Evolutionary conservation across 2,113 vertebrate species (phyloP).

Genomic region (Pedetes capensis): DNA sequence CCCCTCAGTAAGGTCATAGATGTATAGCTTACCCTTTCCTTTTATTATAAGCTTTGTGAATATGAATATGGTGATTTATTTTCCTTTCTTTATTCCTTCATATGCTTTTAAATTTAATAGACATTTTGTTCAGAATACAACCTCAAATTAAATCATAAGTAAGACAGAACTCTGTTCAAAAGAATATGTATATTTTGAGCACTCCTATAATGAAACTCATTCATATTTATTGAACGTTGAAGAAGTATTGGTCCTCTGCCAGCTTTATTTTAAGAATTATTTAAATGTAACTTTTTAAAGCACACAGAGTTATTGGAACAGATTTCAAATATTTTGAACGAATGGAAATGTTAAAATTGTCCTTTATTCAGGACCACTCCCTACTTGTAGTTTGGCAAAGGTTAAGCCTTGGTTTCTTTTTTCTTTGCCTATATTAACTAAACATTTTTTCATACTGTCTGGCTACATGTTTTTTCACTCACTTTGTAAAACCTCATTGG

Average conservation of each 20-base stretch:
- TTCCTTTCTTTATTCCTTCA: not conserved
- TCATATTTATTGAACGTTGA: constrained; percentile 27
- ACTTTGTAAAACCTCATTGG: not conserved
- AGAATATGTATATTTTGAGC: not conserved
- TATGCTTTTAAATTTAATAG: constrained; percentile 16
- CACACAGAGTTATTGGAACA: not conserved
- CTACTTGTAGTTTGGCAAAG: not conserved
- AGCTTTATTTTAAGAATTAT: not conserved
- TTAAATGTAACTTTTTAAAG: constrained; percentile 8
- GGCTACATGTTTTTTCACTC: not conserved
- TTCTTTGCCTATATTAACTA: not conserved
- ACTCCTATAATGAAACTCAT: constrained; percentile 3
- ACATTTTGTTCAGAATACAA: not conserved
- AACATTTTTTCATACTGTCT: not conserved
- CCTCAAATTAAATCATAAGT: constrained; percentile 13
- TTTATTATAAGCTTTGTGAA: not conserved
- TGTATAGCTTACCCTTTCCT: not conserved
- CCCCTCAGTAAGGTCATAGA: not conserved
- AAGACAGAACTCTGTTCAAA: not conserved
- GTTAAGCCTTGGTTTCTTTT: not conserved
- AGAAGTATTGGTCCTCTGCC: not conserved
- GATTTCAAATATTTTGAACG: not conserved
- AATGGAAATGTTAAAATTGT: not conserved
- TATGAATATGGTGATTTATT: not conserved
- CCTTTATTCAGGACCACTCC: not conserved